These are phyloP conservation scores for Amphimallon solstitiale DNA, from an alignment of 2,888 invertebrate species.

Conservation along the genomic window DNA sequence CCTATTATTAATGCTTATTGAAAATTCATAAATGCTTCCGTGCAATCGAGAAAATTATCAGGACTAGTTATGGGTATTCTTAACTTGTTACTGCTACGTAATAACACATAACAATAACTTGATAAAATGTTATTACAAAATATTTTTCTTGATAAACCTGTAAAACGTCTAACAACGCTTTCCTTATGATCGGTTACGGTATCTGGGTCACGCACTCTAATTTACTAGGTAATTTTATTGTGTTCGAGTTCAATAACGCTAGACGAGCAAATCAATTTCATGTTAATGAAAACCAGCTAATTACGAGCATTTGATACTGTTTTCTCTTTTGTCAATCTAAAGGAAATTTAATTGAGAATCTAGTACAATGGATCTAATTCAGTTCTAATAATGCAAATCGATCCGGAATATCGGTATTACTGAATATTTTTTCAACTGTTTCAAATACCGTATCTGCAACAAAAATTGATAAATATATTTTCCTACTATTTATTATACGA, in stretches of 20 bases:
- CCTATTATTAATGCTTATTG: background rate
- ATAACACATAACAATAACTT: background rate
- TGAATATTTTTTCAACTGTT: too few relatives aligned
- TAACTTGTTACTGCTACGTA: background rate
- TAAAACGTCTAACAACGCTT: background rate
- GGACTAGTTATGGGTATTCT: too few relatives aligned
- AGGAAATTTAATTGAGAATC: background rate
- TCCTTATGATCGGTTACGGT: background rate
- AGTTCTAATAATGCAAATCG: too few relatives aligned
- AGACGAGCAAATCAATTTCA: slow-evolving; percentile 8
- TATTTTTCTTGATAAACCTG: background rate
- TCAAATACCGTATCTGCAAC: too few relatives aligned
- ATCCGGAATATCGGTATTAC: too few relatives aligned
- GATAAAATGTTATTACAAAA: background rate
- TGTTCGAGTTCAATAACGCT: slow-evolving; percentile 8
- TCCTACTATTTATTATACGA: too few relatives aligned
- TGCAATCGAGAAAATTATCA: too few relatives aligned
- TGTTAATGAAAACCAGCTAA: slow-evolving; percentile 17
- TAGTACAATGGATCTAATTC: background rate
- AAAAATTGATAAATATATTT: too few relatives aligned
- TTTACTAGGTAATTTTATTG: background rate
- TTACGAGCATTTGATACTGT: background rate
- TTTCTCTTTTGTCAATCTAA: background rate
- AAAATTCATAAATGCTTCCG: background rate
- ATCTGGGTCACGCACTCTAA: slow-evolving; percentile 8